These are phyloP conservation scores for Amphiprion percula DNA, from an alignment of 2,113 vertebrate species.

Conservation along the genomic window DNA sequence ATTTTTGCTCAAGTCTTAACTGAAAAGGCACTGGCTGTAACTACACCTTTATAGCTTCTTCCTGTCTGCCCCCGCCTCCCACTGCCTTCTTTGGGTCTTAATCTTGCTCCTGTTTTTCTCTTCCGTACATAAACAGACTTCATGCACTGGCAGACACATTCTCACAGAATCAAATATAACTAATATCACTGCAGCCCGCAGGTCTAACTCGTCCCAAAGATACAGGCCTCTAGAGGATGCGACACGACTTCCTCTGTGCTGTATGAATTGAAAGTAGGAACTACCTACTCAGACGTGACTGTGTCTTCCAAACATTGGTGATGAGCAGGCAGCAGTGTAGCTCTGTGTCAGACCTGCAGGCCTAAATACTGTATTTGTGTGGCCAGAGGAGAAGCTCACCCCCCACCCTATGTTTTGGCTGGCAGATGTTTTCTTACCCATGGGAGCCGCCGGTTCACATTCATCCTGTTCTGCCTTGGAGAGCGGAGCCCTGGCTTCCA, in stretches of 20 bases:
- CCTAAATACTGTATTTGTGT: constrained; percentile 38
- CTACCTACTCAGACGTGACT: neutral
- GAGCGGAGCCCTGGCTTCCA: constrained; percentile 54
- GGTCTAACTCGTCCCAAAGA: constrained; percentile 10
- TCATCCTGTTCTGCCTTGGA: constrained; percentile 56
- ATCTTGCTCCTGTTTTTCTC: neutral
- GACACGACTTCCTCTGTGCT: neutral
- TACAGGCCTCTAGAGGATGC: neutral
- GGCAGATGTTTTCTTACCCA: constrained; percentile 71
- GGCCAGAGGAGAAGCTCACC: constrained; percentile 25
- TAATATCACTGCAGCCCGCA: neutral
- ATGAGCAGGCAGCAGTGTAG: constrained; percentile 30
- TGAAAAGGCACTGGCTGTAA: neutral
- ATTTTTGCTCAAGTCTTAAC: neutral
- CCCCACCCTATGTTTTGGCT: constrained; percentile 58
- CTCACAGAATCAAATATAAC: neutral
- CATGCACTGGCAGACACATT: neutral
- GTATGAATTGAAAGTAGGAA: neutral
- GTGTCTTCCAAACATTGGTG: constrained; percentile 19
- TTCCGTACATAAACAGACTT: neutral
- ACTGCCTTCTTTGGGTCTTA: neutral
- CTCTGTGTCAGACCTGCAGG: constrained; percentile 49
- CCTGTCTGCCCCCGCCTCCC: neutral
- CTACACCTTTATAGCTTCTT: neutral
- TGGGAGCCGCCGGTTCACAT: constrained; percentile 59